Evolutionary conservation across 2,888 invertebrate species (phyloP), one percentile per base, ranked within the genome.

Genomic region (Prenolepis imparis): DNA sequence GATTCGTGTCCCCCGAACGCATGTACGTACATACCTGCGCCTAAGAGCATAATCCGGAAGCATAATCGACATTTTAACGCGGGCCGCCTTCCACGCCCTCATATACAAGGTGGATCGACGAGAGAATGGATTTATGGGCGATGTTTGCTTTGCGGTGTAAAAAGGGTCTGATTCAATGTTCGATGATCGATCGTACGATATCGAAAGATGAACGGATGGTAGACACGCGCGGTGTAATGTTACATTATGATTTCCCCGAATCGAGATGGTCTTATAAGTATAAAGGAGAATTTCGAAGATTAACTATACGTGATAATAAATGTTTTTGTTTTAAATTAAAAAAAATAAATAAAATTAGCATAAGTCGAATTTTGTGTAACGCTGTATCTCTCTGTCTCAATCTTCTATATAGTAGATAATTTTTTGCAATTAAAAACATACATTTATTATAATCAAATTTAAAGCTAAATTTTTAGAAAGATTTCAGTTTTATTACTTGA

Each of bases 131-230:
- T 87, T 87, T 75, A 83, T 89, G 84, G 80, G 83, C 67, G 64
- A 72, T 78, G 68, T 78, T 52, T 64, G 48, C 68, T 74, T 84
- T 75, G 82, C 73, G 81, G 82, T 81, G 39, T 55, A 70, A 74
- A 84, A 67, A 72, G 83, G 84, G 81, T 85, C 84, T 63, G 82
- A 89, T 90, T 83, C 83, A 80, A 89, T 86, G 83, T 78, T 88
- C 78, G 88, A 89, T 82, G 82, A 89, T 89, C 89, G 83, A 88
- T 90, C 70, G 81, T 78, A 41, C 41, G 44, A 32, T 66, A 67
- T 52, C 57, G 39, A 70, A 28, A 80, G 41, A 41, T 12, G 68
- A 72, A 21, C n/a, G 36, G 24, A 36, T 28, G 61, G 28, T 64
- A 28, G 44, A 59, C 66, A 82, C 86, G 73, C 64, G 78, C 67